Conservation (phyloP, 2,888 invertebrate species). For the Salpingus planirostris region DNA sequence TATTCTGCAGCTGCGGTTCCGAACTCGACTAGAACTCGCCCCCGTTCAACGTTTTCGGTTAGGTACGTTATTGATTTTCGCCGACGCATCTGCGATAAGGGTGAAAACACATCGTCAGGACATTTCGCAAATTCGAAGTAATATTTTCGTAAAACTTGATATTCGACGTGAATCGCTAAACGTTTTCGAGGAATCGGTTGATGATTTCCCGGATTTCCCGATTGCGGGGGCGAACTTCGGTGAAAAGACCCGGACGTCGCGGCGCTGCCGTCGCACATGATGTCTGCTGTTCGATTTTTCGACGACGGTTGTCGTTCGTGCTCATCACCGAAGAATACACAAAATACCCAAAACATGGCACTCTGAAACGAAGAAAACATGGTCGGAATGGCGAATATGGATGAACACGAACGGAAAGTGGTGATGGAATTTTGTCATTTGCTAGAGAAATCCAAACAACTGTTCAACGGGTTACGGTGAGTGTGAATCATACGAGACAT, state of each 20-base stretch:
- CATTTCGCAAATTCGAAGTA: too few species aligned
- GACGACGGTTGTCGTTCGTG: conserved; percentile 26
- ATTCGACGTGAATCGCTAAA: too few species aligned
- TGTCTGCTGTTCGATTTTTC: conserved; percentile 41
- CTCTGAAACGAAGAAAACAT: conserved; percentile 39
- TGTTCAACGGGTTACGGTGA: conserved; percentile 91
- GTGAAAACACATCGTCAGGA: too few species aligned
- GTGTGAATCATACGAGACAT: conserved; percentile 15
- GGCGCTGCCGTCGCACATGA: conserved; percentile 31
- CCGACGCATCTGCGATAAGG: too few species aligned
- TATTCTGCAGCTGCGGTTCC: too few species aligned
- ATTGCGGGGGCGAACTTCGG: too few species aligned
- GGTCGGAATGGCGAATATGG: conserved; percentile 72
- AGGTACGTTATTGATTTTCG: too few species aligned
- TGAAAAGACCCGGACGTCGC: conserved; percentile 26
- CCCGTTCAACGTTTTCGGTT: too few species aligned
- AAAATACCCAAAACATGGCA: conserved; percentile 16
- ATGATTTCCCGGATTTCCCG: too few species aligned
- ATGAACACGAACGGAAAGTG: conserved; percentile 82
- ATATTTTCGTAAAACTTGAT: too few species aligned
- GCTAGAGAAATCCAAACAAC: conserved; percentile 92
- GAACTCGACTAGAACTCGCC: too few species aligned
- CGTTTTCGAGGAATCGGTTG: too few species aligned
- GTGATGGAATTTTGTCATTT: conserved; percentile 94
- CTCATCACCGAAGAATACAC: conserved; percentile 13